Percentiles rank a stretch among this genome's conserved stretches.
These are phyloP conservation scores for Nebria brevicollis DNA, from an alignment of 2,888 invertebrate species.

Conservation along the genomic window DNA sequence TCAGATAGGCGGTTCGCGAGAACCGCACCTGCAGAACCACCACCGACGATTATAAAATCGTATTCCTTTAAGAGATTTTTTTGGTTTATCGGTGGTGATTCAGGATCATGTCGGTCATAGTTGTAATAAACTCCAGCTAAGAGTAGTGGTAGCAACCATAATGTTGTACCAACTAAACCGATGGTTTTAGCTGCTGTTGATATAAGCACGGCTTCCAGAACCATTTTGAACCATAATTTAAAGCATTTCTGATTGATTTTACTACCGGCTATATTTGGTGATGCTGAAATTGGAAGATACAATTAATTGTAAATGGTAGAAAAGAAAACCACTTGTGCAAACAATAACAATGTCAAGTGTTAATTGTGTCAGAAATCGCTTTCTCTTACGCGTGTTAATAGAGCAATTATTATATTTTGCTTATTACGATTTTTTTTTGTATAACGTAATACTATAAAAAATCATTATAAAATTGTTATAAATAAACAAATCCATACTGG, in stretches of 20 bases:
- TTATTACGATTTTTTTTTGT: neutral
- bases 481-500: neutral
- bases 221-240: slow-evolving; percentile 66
- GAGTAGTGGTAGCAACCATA: slow-evolving; percentile 86
- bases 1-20: slow-evolving; percentile 75
- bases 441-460: neutral
- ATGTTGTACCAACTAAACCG: slow-evolving; percentile 78
- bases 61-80: slow-evolving; percentile 77
- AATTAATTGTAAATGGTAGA: neutral
- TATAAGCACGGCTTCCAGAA: slow-evolving; percentile 77
- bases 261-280: neutral
- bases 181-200: slow-evolving; percentile 83
- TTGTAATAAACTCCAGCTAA: slow-evolving; percentile 84
- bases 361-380: neutral
- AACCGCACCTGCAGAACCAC: slow-evolving; percentile 80
- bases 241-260: neutral
- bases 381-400: neutral
- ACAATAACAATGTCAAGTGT: neutral
- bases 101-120: slow-evolving; percentile 84
- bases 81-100: slow-evolving; percentile 77
- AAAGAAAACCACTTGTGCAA: neutral
- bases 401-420: neutral
- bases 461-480: neutral
- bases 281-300: neutral
- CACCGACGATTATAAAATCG: slow-evolving; percentile 86